A percentile compares a stretch with the other conserved stretches of the same genome.
Evolutionary conservation across 2,888 invertebrate species (phyloP).

Genomic region (Cepaea hortensis): DNA sequence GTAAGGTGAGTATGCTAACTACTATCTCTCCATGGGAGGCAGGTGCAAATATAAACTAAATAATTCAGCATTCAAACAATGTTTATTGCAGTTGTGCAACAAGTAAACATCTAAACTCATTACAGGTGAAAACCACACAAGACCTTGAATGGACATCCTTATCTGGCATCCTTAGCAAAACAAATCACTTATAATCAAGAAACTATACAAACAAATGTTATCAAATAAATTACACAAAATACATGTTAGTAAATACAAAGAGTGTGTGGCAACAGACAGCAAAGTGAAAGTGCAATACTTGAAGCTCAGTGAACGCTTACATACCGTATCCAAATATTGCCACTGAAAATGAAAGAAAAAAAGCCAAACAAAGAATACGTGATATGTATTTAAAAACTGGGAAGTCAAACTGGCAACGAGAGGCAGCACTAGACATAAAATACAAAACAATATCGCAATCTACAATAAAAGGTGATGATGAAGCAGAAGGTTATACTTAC

Average conservation of each 20-base stretch:
- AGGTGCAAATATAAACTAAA: too few relatives aligned
- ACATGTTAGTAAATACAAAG: neutral
- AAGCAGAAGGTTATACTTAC: constrained; percentile 8
- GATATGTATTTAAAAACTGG: neutral
- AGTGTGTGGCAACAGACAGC: neutral
- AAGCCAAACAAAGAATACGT: constrained; percentile 18
- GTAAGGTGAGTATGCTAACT: too few relatives aligned
- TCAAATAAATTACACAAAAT: too few relatives aligned
- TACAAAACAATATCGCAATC: neutral
- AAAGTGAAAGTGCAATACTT: constrained; percentile 15
- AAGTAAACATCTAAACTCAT: too few relatives aligned
- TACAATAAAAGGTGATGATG: neutral
- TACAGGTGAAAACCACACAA: too few relatives aligned
- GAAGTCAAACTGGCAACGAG: constrained; percentile 29
- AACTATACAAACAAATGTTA: too few relatives aligned
- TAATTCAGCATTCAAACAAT: too few relatives aligned
- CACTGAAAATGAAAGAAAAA: constrained; percentile 45
- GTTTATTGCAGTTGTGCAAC: too few relatives aligned
- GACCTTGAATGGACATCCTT: too few relatives aligned
- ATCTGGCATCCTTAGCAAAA: too few relatives aligned
- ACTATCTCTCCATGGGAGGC: too few relatives aligned
- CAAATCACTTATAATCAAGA: too few relatives aligned
- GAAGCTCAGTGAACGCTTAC: constrained; percentile 45
- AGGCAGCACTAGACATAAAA: constrained; percentile 1
- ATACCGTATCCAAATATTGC: constrained; percentile 46